A percentile compares a stretch with the other conserved stretches of the same genome.
Evolutionary conservation across 2,113 vertebrate genomes (phyloP).

Genomic region (Candoia aspera): DNA sequence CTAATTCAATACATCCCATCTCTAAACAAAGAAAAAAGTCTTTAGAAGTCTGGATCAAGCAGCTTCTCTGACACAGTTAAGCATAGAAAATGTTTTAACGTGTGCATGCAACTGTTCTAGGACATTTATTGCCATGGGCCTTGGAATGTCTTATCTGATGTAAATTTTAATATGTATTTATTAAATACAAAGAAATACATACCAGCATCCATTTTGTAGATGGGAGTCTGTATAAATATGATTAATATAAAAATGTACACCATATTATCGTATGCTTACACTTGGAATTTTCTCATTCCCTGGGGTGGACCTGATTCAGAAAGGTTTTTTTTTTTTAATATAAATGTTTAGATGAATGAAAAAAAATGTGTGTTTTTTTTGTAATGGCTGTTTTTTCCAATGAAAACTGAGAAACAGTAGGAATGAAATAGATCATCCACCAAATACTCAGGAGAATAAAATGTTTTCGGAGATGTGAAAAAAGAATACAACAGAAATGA

Average conservation of each 20-base stretch:
- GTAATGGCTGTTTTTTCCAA: neutral
- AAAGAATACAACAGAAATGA: too few species aligned
- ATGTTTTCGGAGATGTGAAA: too few species aligned
- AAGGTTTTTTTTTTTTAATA: too few species aligned
- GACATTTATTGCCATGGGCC: neutral
- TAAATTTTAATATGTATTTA: too few species aligned
- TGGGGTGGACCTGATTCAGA: too few species aligned
- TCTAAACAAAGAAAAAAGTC: neutral
- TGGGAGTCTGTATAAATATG: too few species aligned
- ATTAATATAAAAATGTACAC: too few species aligned
- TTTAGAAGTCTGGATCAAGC: neutral
- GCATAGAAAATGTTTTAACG: neutral
- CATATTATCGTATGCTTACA: neutral
- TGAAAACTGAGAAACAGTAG: neutral
- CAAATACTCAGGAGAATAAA: neutral
- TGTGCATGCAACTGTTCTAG: neutral
- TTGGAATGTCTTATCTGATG: neutral
- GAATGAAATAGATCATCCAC: neutral
- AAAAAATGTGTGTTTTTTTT: neutral
- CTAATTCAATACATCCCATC: too few species aligned
- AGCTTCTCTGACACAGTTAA: neutral
- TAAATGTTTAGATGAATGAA: too few species aligned
- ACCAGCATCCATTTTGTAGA: too few species aligned
- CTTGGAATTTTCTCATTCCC: too few species aligned
- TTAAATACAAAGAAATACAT: too few species aligned